Base-by-base conservation (phyloP, 2,113 vertebrate species). In the Melierax canorus region DNA sequence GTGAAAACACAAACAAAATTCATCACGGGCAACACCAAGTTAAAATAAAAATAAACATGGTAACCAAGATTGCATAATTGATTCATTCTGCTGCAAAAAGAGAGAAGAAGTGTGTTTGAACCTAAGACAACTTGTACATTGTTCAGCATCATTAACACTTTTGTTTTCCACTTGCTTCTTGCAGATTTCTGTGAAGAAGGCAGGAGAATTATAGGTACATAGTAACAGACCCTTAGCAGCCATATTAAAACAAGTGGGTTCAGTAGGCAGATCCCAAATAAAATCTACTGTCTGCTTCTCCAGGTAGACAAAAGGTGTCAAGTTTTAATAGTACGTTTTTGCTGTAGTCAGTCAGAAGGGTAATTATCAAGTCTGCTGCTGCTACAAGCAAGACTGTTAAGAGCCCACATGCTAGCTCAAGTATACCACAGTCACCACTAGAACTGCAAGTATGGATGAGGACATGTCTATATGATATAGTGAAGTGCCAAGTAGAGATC, bases 21-120 rank as follows among this genome's bases (percentile, higher is more conserved):
- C 11, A 85, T 86, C 23, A 97, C 12, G 15, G 38, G 15, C 68
- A 75, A 86, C 46, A 84, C 2, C 21, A 72, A 53, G 26, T 43
- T 67, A 81, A 96, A 97, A 97, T 87, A 81, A 96, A 97, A 98
- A 96, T 75, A 98, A 64, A 84, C 29, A 58, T 8, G 2, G 9
- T 63, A 89, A 72, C 46, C 45, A 67, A 74, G 34, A 85, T 5
- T 51, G 34, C 34, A n/a, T 30, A 74, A 94, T 15, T 53, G 11
- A 72, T n/a, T 85, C 17, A 64, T 16, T 74, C 34, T 63, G 34
- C 24, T 74, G 17, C 59, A 93, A 63, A 90, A 93, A 77, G 2
- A 72, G 19, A 72, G 38, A 11, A 85, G 81, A 92, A 60, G 41
- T 7, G 6, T 30, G 23, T 59, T 26, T 80, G 30, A 86, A 67